Conservation (phyloP, 2,797 vertebrate species). For the Tiaroga cobitis region DNA sequence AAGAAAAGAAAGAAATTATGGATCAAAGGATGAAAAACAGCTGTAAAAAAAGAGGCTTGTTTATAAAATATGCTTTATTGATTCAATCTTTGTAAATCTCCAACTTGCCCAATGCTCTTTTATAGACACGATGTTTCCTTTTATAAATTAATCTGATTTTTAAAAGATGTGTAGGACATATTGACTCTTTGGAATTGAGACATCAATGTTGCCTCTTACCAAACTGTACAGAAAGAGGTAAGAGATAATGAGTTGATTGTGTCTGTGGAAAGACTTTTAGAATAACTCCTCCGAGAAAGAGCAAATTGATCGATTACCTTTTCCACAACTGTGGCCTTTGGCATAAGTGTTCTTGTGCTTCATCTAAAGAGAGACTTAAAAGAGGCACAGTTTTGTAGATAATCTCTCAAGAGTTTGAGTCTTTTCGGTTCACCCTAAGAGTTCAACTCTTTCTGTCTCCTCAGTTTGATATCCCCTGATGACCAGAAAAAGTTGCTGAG, state of each 20-base stretch:
- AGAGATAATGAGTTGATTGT: constrained; percentile 41
- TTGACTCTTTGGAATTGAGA: constrained; percentile 48
- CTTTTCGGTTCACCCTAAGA: constrained; percentile 15
- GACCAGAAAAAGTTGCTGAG: constrained; percentile 39
- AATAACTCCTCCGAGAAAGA: constrained; percentile 26
- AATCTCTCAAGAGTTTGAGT: constrained; percentile 13
- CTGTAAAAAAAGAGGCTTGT: background rate
- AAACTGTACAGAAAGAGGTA: constrained; percentile 41
- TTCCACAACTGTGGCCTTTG: constrained; percentile 21
- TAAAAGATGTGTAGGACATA: constrained; percentile 27
- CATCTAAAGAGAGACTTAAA: constrained; percentile 15
- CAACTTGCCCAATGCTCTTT: background rate
- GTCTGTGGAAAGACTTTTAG: constrained; percentile 13
- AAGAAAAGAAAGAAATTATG: constrained; percentile 2
- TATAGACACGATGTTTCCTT: constrained; percentile 16
- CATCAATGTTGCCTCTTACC: constrained; percentile 53
- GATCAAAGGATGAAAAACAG: background rate
- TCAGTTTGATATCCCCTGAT: constrained; percentile 32
- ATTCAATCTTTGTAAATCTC: constrained; percentile 5
- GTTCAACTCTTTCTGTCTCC: constrained; percentile 19
- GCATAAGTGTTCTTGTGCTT: constrained; percentile 7
- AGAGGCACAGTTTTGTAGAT: constrained; percentile 1
- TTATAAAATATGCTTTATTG: background rate
- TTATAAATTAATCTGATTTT: constrained; percentile 40
- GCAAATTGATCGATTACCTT: constrained; percentile 21